Percentiles rank a stretch among this genome's conserved stretches.
These are phyloP conservation scores for Hyles vespertilio DNA, from an alignment of 1,140 invertebrate species.

Conservation along the genomic window DNA sequence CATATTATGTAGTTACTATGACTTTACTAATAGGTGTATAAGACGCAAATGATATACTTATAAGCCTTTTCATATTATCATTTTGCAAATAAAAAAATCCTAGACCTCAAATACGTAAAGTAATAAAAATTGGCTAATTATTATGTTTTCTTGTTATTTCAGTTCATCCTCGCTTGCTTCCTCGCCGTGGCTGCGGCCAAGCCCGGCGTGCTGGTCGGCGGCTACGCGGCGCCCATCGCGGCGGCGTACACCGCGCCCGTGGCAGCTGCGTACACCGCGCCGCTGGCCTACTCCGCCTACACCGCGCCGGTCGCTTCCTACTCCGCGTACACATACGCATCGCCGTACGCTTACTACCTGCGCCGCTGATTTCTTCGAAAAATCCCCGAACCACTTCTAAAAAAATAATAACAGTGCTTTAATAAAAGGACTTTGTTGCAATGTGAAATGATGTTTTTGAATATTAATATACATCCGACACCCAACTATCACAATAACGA, in stretches of 20 bases:
- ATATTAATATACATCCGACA: too few relatives aligned
- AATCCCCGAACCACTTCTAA: neutral
- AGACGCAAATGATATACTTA: too few relatives aligned
- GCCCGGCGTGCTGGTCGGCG: slow-evolving; percentile 44
- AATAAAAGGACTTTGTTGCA: slow-evolving; percentile 5
- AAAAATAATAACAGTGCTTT: neutral
- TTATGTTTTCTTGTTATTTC: slow-evolving; percentile 35
- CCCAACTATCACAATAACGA: too few relatives aligned
- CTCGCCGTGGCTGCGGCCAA: slow-evolving; percentile 65
- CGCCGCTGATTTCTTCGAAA: slow-evolving; percentile 7
- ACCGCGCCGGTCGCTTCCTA: slow-evolving; percentile 43
- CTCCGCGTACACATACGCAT: slow-evolving; percentile 50
- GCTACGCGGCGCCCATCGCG: slow-evolving; percentile 44
- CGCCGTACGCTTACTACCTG: slow-evolving; percentile 48
- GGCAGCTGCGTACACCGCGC: slow-evolving; percentile 45
- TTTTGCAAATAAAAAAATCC: too few relatives aligned
- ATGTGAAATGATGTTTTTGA: neutral
- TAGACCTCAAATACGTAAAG: too few relatives aligned
- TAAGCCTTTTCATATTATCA: too few relatives aligned
- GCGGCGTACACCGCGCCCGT: slow-evolving; percentile 52
- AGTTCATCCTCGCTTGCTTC: slow-evolving; percentile 72
- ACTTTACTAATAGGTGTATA: too few relatives aligned
- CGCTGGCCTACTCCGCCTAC: slow-evolving; percentile 57
- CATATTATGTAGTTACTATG: too few relatives aligned
- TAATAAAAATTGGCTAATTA: neutral